Evolutionary conservation across 2,113 vertebrate species (phyloP).

Genomic region (Phrynosoma platyrhinos): DNA sequence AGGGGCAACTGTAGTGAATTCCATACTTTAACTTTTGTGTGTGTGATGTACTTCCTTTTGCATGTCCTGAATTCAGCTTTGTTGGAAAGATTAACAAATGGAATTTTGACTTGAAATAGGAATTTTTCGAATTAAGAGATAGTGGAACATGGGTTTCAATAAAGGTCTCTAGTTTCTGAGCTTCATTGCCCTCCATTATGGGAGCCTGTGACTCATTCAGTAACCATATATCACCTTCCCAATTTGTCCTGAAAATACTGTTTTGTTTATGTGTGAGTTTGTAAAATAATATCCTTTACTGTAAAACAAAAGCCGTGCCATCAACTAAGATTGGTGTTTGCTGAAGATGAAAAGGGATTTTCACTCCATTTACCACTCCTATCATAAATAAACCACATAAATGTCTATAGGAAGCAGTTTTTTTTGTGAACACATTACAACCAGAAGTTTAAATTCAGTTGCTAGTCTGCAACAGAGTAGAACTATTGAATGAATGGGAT

Average conservation of each 20-base stretch:
- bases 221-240: neutral
- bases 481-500: too few relatives aligned
- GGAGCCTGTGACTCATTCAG: neutral
- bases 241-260: neutral
- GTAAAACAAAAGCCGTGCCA: neutral
- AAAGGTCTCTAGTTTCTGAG: neutral
- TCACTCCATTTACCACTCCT: neutral
- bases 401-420: slow-evolving; percentile 1
- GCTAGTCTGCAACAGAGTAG: too few relatives aligned
- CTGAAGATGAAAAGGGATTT: rapidly evolving
- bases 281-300: neutral
- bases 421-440: neutral
- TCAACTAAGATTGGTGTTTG: neutral
- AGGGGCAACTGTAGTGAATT: too few relatives aligned
- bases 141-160: too few relatives aligned
- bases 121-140: too few relatives aligned
- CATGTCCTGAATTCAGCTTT: too few relatives aligned
- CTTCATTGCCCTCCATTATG: too few relatives aligned
- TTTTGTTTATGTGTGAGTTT: neutral
- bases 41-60: too few relatives aligned
- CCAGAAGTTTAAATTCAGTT: too few relatives aligned
- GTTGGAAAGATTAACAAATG: too few relatives aligned
- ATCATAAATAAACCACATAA: neutral
- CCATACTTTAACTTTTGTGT: too few relatives aligned
- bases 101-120: too few relatives aligned